Base-by-base conservation (phyloP, 2,888 invertebrate genomes). In the Psococerastis gibbosa region DNA sequence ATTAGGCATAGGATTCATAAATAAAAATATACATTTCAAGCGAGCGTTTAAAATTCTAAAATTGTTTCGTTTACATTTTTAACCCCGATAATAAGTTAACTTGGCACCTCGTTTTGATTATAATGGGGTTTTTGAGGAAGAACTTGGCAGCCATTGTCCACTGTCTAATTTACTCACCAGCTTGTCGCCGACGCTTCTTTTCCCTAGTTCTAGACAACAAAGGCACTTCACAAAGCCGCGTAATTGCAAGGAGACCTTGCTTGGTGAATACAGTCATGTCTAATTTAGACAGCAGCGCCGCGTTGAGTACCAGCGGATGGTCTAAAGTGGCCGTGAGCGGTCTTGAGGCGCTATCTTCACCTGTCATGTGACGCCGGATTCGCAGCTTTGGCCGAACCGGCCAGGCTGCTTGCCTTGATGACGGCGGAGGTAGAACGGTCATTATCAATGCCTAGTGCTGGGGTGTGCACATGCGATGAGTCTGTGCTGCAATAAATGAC, bases 281-380 rank as follows among this genome's bases (percentile, higher is more conserved):
- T 23, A 72, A 60, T 51, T 67, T 66, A 13, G 64, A 61, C 27
- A 67, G 57, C 20, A 68, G 58, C 32, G 61, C 56, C 1, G 68
- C 65, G 52, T 72, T 65, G 43, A 72, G 56, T 3, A 72, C 58
- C 32, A 63, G 60, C 1, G 72, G 71, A 35, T 63, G 63, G 33
- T 69, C 69, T 44, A 73, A 55, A 11, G 69, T 70, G 2, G 71
- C 71, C 0, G 72, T 73, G 41, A 65, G 56, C 1, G 72, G 71
- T 9, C 71, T 46, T 15, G 38, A 33, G 11, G 45, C 32, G 18
- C 43, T n/a, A 3, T 38, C 38, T 6, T 20, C 17, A 18, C 13
- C 17, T 38, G 17, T 15, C 3, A 20, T n/a, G 20, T 3, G 18
- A n/a, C 16, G n/a, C 22, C 22, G 17, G 4, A 38, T 20, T 38